A percentile compares a stretch with the other conserved stretches of the same genome.
phyloP scores from a whole-genome alignment of 2,797 vertebrate genomes.

The Syncerus caffer region DNA sequence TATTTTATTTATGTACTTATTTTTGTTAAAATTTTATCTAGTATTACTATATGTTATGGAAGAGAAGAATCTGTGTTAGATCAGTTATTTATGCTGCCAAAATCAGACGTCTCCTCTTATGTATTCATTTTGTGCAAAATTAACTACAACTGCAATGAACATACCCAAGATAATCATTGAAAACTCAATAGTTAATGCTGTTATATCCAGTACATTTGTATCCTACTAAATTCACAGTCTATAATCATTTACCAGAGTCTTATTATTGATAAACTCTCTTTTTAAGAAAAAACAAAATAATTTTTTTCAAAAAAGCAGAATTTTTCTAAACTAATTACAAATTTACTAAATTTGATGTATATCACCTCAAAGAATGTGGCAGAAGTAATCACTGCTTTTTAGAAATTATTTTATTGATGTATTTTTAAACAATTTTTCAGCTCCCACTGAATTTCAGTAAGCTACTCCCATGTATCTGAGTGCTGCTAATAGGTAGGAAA shows the following conservation, averaged over 20 bases:
- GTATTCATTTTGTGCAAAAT: neutral
- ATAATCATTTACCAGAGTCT: neutral
- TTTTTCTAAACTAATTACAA: slow-evolving; percentile 5
- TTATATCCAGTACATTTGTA: neutral
- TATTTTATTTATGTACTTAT: neutral
- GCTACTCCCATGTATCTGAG: neutral
- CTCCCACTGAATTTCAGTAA: neutral
- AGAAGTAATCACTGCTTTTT: neutral
- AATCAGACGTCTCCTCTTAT: neutral
- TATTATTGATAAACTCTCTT: neutral
- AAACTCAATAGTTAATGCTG: neutral
- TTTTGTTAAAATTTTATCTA: neutral
- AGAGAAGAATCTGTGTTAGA: neutral
- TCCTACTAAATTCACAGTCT: neutral
- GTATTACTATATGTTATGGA: neutral
- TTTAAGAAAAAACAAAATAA: neutral
- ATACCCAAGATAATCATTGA: neutral
- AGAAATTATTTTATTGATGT: neutral
- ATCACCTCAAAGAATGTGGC: neutral
- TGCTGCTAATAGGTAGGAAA: neutral
- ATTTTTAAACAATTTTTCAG: neutral
- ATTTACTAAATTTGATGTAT: neutral
- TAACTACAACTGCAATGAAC: neutral
- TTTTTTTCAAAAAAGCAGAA: neutral
- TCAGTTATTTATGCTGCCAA: neutral